Percentiles rank a stretch among this genome's conserved stretches.
These are phyloP conservation scores for Platycercus adscitus DNA, from an alignment of 2,113 vertebrate species.

Conservation along the genomic window DNA sequence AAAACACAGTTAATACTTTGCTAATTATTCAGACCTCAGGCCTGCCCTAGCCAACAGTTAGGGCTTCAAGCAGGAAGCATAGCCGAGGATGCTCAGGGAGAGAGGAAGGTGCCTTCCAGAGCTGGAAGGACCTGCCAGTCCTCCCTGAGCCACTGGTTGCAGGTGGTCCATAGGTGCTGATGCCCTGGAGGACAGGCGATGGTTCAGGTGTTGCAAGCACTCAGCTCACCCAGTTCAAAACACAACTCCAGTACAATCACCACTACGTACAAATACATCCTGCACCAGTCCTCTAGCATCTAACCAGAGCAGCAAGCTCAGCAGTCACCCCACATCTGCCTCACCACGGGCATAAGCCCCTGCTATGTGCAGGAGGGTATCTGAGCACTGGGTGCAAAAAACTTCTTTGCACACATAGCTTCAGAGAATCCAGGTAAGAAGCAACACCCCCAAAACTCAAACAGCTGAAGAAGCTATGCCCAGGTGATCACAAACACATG, in stretches of 20 bases:
- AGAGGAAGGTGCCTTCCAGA: neutral
- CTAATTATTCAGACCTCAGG: slow-evolving; percentile 50
- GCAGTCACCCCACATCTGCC: neutral
- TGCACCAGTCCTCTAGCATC: accelerated
- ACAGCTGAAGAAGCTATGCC: neutral
- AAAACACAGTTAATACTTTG: slow-evolving; percentile 23
- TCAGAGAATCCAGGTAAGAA: neutral
- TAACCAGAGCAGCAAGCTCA: neutral
- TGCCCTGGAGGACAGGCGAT: neutral
- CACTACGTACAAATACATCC: neutral
- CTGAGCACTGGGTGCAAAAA: neutral
- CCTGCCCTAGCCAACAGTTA: neutral
- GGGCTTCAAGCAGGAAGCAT: neutral
- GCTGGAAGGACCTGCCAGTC: neutral
- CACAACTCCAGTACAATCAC: neutral
- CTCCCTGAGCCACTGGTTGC: accelerated
- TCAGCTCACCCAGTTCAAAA: neutral
- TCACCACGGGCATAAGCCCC: neutral
- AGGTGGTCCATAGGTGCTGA: accelerated
- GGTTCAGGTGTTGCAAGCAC: neutral
- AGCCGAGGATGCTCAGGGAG: neutral
- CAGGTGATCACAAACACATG: neutral
- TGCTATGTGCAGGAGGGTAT: accelerated
- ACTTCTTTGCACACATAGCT: neutral
- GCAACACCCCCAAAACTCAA: neutral